These are phyloP conservation scores for Sebastes steindachneri DNA, from an alignment of 2,797 vertebrate species.

Conservation along the genomic window DNA sequence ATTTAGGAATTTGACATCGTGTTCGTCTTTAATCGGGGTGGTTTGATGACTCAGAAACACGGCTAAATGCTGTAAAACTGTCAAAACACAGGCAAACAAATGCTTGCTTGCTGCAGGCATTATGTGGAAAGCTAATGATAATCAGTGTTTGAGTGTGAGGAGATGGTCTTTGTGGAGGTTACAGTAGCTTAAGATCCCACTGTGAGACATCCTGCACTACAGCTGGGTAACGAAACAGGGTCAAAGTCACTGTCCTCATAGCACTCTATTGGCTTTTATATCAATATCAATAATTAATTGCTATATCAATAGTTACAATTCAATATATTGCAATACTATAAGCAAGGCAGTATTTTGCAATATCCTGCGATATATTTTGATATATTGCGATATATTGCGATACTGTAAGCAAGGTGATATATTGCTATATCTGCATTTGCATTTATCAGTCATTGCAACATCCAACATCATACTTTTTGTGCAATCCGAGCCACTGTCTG, in stretches of 20 bases:
- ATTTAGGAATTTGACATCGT: conserved; percentile 71
- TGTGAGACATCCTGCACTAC: neutral
- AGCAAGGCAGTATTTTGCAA: neutral
- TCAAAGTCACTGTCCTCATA: neutral
- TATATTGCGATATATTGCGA: too few species aligned
- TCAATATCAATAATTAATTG: neutral
- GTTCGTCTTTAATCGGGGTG: conserved; percentile 62
- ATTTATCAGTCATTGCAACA: too few species aligned
- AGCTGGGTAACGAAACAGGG: neutral
- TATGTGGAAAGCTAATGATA: conserved; percentile 37
- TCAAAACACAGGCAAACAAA: conserved; percentile 62
- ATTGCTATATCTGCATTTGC: too few species aligned
- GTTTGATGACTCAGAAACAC: conserved; percentile 60
- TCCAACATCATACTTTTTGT: too few species aligned
- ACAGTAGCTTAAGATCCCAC: neutral
- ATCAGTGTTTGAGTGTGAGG: conserved; percentile 1
- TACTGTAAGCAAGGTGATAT: too few species aligned
- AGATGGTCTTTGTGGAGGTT: neutral
- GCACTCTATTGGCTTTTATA: neutral
- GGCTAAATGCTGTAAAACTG: conserved; percentile 50
- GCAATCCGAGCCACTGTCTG: too few species aligned
- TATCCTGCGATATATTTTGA: neutral
- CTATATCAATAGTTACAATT: neutral
- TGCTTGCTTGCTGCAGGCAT: conserved; percentile 29
- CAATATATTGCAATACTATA: neutral